Evolutionary conservation across 2,888 invertebrate genomes (phyloP), one percentile per base, ranked within the genome.

Genomic region (Hemaris fuciformis): DNA sequence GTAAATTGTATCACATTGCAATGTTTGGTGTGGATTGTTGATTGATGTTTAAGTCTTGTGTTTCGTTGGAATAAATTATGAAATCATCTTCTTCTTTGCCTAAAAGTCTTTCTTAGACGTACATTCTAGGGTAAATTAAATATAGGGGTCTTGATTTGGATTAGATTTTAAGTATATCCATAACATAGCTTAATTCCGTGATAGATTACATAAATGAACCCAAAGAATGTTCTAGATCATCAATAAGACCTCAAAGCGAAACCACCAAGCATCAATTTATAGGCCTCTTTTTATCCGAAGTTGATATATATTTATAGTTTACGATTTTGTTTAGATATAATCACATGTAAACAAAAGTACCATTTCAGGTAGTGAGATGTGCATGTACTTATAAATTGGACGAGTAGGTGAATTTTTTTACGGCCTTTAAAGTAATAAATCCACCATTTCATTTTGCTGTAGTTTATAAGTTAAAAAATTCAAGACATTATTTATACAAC

Each of bases 171-270:
- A 18, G 8, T 8, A 27, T 10, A 10, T 10, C 31, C n/a, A 10
- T 8, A 31, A 8, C 27, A 31, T 18, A 18, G 53, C 8, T 53
- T 18, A 18, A 27, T 31, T 27, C 10, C 18, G 18, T 18, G 6
- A 0, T 31, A 53, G 27, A 53, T 53, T 53, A 53, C 18, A 53
- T 53, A 46, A 20, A 66, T 38, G 56, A 62, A 64, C 67, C 64
- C 65, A 75, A 69, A 75, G 88, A 88, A 88, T 77, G 75, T 88
- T 88, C 89, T 87, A 87, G 88, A 88, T 71, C 68, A 69, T 72
- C 62, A 69, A 64, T 63, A 70, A 71, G 65, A 70, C 65, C 66
- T 71, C 70, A 34, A 45, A 23, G 27, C 46, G 10, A 56, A 43
- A 34, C 25, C 15, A 25, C 10, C 10, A 10, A 5, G 27, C 25